Evolutionary conservation across 2,113 vertebrate species (phyloP).

Genomic region (Rhombomys opimus): DNA sequence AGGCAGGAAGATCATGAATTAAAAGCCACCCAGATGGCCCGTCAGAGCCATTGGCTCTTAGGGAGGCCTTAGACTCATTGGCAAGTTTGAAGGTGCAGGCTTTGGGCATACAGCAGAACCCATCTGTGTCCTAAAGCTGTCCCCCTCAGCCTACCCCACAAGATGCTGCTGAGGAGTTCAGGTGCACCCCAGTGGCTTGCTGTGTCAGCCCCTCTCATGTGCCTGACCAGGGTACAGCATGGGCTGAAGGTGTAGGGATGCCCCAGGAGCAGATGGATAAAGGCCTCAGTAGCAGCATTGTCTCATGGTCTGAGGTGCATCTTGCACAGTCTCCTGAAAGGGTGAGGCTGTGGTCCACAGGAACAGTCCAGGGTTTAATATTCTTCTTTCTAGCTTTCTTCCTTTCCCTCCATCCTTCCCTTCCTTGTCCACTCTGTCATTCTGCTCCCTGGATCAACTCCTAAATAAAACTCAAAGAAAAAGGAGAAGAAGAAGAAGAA

Average conservation of each 20-base stretch:
- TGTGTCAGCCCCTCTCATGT: neutral
- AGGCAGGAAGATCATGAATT: neutral
- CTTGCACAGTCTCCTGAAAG: neutral
- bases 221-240: neutral
- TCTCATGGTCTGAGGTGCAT: neutral
- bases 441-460: neutral
- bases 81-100: neutral
- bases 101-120: neutral
- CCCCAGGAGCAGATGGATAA: neutral
- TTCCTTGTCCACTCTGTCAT: neutral
- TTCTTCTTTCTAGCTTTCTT: constrained; percentile 35
- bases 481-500: too few species aligned
- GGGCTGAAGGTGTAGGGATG: neutral
- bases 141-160: accelerated
- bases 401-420: neutral
- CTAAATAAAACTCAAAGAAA: constrained; percentile 43
- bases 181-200: accelerated
- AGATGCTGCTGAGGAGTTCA: accelerated
- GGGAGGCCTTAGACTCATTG: neutral
- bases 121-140: accelerated
- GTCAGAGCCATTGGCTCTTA: neutral
- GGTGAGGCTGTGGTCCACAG: neutral
- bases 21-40: neutral
- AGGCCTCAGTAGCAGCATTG: neutral
- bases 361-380: neutral